Evolutionary conservation across 2,797 vertebrate species (phyloP), one percentile per base, ranked within the genome.

Genomic region (Gadopsis marmoratus): DNA sequence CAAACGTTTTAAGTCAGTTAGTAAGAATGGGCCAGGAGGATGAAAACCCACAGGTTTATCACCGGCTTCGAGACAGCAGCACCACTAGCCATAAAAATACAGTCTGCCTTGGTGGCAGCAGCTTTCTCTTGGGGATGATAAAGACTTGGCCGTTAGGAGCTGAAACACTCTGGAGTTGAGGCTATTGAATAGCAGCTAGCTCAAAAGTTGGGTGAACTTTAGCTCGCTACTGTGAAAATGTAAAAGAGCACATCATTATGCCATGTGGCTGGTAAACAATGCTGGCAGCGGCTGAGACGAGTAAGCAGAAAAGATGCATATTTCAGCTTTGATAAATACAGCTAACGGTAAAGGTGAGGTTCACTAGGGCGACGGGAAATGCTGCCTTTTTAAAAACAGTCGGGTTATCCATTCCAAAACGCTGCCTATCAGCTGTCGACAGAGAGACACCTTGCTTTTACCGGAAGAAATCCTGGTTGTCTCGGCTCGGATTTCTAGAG

Each of bases 361-460:
- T 31, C 43, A 41, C n/a, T n/a, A 8, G 19, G 41, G 63, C 62
- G 56, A n/a, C 9, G 5, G 41, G 47, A 58, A 51, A 31, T 3
- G 21, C 4, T 82, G 26, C 26, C 41, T n/a, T 33, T 68, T 56
- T 7, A 14, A 61, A 33, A 51, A 64, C 2, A 48, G 39, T 26
- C 26, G 26, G 26, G 54, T 67, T 21, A 59, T 77, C 67, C 37
- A 31, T 84, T 82, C 77, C 68, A 83, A 80, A 55, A 74, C 35
- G 1, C 43, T 5, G 65, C 66, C 78, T 89, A 86, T 91, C 84
- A 81, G 76, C 76, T 19, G 60, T 62, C 12, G 4, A 68, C 87
- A 91, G 81, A 78, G 81, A 78, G 77, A 78, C 21, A 17, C 67
- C 54, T 55, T 5, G 55, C 79, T 69, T 82, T 88, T 41, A 82